Base-by-base conservation (phyloP, 1,140 invertebrate species). In the Aphaenogaster floridana region DNA sequence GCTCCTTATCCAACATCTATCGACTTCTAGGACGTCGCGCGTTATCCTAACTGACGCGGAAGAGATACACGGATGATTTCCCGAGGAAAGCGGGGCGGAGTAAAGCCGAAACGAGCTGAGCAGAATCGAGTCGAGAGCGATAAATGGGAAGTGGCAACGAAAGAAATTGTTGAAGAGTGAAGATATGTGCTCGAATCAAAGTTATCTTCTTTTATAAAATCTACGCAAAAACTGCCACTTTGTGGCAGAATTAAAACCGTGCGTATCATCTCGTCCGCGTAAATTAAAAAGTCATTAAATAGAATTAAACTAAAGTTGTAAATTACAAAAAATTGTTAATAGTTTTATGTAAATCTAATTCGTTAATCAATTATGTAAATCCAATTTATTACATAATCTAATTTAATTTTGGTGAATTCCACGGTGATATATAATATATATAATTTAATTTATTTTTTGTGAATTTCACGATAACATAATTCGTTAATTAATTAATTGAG, bases 1-100 rank as follows among this genome's bases (percentile, higher is more conserved):
- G 48, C 42, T 52, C 61, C 72, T 81, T 79, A 84, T 84, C 80
- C 48, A 76, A 17, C 34, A 84, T 84, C 80, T 84, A 84, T 84
- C 80, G 80, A 84, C 80, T 84, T 63, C 80, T 84, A 84, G 69
- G 57, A 84, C 42, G 69, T 84, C 69, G 80, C 80, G 69, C 80
- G 80, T 84, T 84, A 84, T 84, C 80, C 69, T 76, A 84, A 84
- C 80, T 84, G 80, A 84, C 80, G 80, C 80, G 80, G 80, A 84
- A 84, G 80, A 84, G 80, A 84, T 84, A 84, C 69, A 84, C 69
- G 80, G 69, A 63, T 61, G 80, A 84, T 84, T 61, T 64, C 17
- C 42, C 42, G n/a, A 39, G 54, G 54, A 61, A 61, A 83, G 52
- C 52, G 68, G 36, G 17, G 52, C 66, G 8, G 68, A 59, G 80